A percentile compares a stretch with the other conserved stretches of the same genome.
Conservation (phyloP, 2,797 vertebrate genomes). For the Chromobotia macracanthus region DNA sequence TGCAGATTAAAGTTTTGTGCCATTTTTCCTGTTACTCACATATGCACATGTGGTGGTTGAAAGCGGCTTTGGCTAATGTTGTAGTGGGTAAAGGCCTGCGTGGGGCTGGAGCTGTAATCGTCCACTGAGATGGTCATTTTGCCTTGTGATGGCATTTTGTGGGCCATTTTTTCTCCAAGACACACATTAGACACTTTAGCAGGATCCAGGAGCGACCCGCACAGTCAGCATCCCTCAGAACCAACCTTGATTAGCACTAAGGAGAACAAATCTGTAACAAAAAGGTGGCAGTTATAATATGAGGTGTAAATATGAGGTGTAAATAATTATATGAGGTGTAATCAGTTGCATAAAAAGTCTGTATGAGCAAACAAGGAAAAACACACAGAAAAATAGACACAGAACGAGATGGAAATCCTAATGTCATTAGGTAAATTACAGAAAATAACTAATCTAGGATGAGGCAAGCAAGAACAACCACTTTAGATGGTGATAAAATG, state of each 20-base stretch:
- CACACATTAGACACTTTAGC: slow-evolving; percentile 87
- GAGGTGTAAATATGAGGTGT: slow-evolving; percentile 5
- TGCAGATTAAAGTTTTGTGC: background rate
- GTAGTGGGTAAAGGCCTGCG: slow-evolving; percentile 96
- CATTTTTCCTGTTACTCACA: slow-evolving; percentile 66
- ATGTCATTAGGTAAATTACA: no score
- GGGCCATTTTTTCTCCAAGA: slow-evolving; percentile 91
- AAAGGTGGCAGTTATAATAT: background rate
- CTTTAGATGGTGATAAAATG: no score
- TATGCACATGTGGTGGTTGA: slow-evolving; percentile 10
- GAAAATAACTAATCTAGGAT: background rate
- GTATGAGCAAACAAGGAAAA: background rate
- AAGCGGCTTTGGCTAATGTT: slow-evolving; percentile 87
- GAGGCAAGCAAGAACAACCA: no score
- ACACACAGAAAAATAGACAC: background rate
- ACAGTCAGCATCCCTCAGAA: slow-evolving; percentile 83
- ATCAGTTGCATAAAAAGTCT: background rate
- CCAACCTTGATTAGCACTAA: slow-evolving; percentile 43
- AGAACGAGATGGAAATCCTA: background rate
- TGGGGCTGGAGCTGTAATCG: slow-evolving; percentile 98
- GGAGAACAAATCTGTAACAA: slow-evolving; percentile 14
- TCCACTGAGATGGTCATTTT: slow-evolving; percentile 96
- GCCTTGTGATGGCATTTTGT: slow-evolving; percentile 91
- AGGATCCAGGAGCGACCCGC: slow-evolving; percentile 78
- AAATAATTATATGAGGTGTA: slow-evolving; percentile 10